Percentiles rank a stretch among this genome's conserved stretches.
phyloP scores from a whole-genome alignment of 1,140 invertebrate species.

The Nasonia giraulti region DNA sequence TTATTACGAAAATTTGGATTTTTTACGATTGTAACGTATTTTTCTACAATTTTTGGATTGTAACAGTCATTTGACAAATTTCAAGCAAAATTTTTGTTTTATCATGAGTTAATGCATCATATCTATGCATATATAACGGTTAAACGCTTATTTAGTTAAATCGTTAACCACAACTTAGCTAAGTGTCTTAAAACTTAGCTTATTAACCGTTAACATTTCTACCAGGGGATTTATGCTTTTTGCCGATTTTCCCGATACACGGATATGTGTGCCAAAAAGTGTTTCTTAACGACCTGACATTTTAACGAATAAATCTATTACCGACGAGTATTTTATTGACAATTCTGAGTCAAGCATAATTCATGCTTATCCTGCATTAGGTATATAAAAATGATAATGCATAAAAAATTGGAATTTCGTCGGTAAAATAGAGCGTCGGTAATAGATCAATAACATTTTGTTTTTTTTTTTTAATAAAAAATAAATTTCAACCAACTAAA shows the following conservation, averaged over 20 bases:
- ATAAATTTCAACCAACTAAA: not conserved
- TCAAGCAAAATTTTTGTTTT: no score
- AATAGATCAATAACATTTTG: not conserved
- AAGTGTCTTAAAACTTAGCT: no score
- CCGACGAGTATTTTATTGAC: not conserved
- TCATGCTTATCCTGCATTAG: not conserved
- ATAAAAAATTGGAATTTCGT: not conserved
- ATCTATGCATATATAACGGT: no score
- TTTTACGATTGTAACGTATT: no score
- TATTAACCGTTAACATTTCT: no score
- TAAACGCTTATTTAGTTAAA: no score
- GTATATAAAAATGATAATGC: not conserved
- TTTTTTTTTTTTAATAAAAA: not conserved
- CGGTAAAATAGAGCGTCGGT: not conserved
- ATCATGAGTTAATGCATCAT: no score
- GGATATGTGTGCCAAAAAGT: not conserved
- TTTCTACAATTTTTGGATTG: no score
- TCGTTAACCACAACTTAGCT: no score
- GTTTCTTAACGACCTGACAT: not conserved
- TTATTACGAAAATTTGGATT: no score
- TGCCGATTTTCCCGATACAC: not conserved
- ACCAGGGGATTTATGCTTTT: not conserved
- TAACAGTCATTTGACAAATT: no score
- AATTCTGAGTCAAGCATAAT: not conserved
- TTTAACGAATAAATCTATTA: not conserved